These are phyloP conservation scores for Gryllus longicercus DNA, from an alignment of 2,888 invertebrate species.

Conservation along the genomic window DNA sequence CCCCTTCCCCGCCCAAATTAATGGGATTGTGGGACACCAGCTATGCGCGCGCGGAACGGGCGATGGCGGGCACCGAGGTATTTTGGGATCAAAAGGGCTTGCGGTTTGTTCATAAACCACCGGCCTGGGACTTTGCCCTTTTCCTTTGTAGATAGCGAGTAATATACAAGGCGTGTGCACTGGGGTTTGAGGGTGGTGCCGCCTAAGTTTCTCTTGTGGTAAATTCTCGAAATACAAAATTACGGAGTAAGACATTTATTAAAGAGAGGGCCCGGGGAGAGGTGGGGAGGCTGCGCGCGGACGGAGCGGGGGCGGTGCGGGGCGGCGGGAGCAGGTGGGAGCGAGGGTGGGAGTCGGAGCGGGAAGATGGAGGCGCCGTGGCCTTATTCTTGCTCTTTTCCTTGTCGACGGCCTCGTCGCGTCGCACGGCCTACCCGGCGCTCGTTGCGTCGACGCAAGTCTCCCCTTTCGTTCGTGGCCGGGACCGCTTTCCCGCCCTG, in stretches of 20 bases:
- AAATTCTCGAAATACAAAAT: conserved; percentile 10
- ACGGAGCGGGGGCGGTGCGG: neutral
- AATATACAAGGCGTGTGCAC: conserved; percentile 6
- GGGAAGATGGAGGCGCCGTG: too few relatives aligned
- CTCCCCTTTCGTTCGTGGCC: too few relatives aligned
- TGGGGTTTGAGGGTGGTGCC: neutral
- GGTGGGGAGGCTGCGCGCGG: neutral
- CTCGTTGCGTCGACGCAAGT: too few relatives aligned
- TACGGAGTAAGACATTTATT: conserved; percentile 17
- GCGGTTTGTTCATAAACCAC: conserved; percentile 7
- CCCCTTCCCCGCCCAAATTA: neutral
- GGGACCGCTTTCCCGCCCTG: too few relatives aligned
- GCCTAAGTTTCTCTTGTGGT: neutral
- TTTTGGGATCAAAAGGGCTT: neutral
- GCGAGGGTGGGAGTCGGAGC: neutral
- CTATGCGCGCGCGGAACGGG: neutral
- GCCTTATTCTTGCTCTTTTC: too few relatives aligned
- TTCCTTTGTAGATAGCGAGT: neutral
- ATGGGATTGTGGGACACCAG: conserved; percentile 10
- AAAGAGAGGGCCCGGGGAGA: neutral
- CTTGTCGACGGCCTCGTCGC: too few relatives aligned
- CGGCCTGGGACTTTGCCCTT: neutral
- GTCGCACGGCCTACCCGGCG: too few relatives aligned
- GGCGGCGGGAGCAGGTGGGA: neutral
- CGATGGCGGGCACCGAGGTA: neutral